Base-by-base conservation (phyloP, 2,113 vertebrate genomes). In the Psilopsiagon aymara region DNA sequence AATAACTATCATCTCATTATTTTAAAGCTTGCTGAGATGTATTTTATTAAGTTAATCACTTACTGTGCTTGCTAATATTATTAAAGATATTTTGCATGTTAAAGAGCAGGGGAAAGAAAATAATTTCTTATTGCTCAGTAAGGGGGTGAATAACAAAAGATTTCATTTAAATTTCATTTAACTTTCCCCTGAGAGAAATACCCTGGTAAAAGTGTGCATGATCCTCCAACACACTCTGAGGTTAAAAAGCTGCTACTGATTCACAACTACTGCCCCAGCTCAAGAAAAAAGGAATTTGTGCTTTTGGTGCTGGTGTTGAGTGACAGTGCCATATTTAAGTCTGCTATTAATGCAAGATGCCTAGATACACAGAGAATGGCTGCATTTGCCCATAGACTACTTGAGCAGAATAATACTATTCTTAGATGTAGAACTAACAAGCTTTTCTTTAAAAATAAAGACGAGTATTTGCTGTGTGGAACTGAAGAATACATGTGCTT, bases 181-280 rank as follows among this genome's bases (percentile, higher is more conserved):
- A 79, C 46, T 82, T 94, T 93, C 90, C 88, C 95, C 96, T 96
- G 95, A 96, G 95, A 92, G 77, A 89, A 95, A 88, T 69, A 92
- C 57, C 77, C 66, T 89, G 69, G 77, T 84, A 62, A 93, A 93
- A 87, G 70, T 47, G 51, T 67, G 75, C 63, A 24, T 23, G 33
- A 78, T 64, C 73, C n/a, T 93, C 53, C 85, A 89, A 53, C 62
- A 60, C 55, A 57, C 37, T 71, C 76, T 41, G 76, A 93, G 78
- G 68, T 86, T 90, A 79, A 82, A 92, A 73, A 96, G 57, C 83
- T 60, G 69, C 80, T 91, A 57, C 82, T 74, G 53, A 90, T 69
- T 62, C 63, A 91, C 78, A 74, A 84, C 75, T 82, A 16, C 29
- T 39, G 29, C 59, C 82, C 64, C 76, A 96, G 79, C 80, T 84